These are phyloP conservation scores for Nymphicus hollandicus DNA, from an alignment of 2,113 vertebrate genomes.

Conservation along the genomic window DNA sequence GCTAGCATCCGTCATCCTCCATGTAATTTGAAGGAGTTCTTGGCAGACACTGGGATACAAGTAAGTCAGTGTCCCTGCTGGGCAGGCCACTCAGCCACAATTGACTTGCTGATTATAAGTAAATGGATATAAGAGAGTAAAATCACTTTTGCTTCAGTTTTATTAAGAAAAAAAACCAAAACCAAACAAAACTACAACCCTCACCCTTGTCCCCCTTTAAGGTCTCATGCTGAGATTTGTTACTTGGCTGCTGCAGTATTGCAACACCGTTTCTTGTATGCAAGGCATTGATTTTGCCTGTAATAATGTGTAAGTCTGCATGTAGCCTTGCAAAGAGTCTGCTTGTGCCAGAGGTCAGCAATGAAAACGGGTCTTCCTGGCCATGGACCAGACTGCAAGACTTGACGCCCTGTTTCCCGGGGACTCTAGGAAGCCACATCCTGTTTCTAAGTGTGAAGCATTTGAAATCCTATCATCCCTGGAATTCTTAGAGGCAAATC, in stretches of 20 bases:
- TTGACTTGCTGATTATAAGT: not conserved
- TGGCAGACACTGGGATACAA: not conserved
- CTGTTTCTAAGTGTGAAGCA: not conserved
- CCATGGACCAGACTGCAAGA: no score
- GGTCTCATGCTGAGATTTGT: not conserved
- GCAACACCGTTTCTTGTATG: not conserved
- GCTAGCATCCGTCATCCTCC: not conserved
- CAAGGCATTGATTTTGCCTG: not conserved
- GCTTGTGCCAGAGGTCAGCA: not conserved
- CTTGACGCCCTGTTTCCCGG: not conserved
- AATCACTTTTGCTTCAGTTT: not conserved
- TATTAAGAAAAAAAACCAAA: not conserved
- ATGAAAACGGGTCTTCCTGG: not conserved
- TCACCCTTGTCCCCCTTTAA: rapidly evolving
- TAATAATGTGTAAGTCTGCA: not conserved
- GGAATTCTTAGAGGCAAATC: not conserved
- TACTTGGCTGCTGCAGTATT: not conserved
- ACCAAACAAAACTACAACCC: rapidly evolving
- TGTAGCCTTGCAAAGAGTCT: not conserved
- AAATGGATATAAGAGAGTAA: not conserved
- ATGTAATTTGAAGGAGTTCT: not conserved
- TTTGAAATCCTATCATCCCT: not conserved
- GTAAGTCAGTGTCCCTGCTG: not conserved
- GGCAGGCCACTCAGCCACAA: rapidly evolving
- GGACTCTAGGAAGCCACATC: not conserved